Conservation (phyloP, 23 tunicate species). For the Phallusia fumigata region DNA sequence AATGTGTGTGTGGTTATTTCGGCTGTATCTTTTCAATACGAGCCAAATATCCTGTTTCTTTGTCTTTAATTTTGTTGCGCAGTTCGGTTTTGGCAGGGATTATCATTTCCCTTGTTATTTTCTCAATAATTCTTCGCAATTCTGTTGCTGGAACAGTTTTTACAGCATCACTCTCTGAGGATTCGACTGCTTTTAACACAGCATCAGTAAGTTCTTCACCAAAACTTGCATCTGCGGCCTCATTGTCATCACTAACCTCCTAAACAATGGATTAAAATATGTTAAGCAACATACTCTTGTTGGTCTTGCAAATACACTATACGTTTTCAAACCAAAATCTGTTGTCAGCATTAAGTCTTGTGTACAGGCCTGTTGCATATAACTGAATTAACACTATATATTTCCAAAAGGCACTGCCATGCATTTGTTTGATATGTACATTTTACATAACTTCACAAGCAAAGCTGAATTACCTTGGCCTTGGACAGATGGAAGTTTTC, state of each 20-base stretch:
- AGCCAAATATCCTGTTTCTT: slow-evolving; percentile 51
- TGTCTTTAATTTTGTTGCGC: slow-evolving; percentile 67
- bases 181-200: slow-evolving; percentile 56
- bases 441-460: too few species aligned
- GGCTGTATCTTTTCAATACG: slow-evolving; percentile 66
- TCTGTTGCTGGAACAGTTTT: slow-evolving; percentile 53
- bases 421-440: too few species aligned
- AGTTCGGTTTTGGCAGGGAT: slow-evolving; percentile 66
- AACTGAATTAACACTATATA: too few species aligned
- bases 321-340: too few species aligned
- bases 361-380: too few species aligned
- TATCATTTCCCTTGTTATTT: slow-evolving; percentile 56
- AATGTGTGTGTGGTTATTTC: slow-evolving; percentile 17
- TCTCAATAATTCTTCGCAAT: slow-evolving; percentile 58
- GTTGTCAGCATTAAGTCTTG: too few species aligned
- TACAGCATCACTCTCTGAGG: slow-evolving; percentile 34
- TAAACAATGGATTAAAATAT: neutral
- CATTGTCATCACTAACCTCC: slow-evolving; percentile 18
- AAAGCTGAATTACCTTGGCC: slow-evolving; percentile 20
- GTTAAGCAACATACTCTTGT: too few species aligned
- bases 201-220: slow-evolving; percentile 54
- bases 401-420: too few species aligned
- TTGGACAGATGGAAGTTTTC: slow-evolving; percentile 44
- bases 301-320: too few species aligned
- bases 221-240: neutral